A percentile compares a stretch with the other conserved stretches of the same genome.
phyloP scores from a whole-genome alignment of 2,888 invertebrate species.

The Sphaeridia pumilis region DNA sequence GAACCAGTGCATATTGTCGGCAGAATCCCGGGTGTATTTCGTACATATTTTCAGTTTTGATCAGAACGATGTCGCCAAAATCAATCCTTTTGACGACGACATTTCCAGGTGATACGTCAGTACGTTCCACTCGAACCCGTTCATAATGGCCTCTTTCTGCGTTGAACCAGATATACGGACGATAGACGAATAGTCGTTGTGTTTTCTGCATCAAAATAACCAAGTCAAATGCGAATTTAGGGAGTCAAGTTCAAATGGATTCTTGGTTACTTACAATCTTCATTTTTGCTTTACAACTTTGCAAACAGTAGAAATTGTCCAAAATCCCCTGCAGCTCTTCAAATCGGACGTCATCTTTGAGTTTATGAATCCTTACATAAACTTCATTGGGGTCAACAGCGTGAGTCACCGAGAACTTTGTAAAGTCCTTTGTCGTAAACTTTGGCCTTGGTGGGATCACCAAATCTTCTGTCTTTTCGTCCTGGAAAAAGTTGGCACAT shows the following conservation, averaged over 20 bases:
- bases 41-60: slow-evolving; percentile 1
- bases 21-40: slow-evolving; percentile 6
- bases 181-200: background rate
- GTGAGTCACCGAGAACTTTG: background rate
- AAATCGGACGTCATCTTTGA: background rate
- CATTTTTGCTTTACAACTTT: background rate
- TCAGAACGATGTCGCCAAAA: background rate
- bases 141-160: background rate
- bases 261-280: background rate
- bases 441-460: background rate
- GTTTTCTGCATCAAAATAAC: slow-evolving; percentile 3
- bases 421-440: background rate
- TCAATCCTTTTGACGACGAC: slow-evolving; percentile 2
- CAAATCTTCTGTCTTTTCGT: background rate
- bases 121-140: slow-evolving; percentile 5
- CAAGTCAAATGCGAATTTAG: no score
- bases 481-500: no score
- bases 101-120: slow-evolving; percentile 7
- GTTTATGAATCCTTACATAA: slow-evolving; percentile 4
- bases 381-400: slow-evolving; percentile 6
- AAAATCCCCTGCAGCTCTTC: background rate
- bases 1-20: background rate
- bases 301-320: background rate
- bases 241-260: background rate
- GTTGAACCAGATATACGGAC: slow-evolving; percentile 12